Conservation (phyloP, 2,888 invertebrate species). For the Amorpha juglandis region DNA sequence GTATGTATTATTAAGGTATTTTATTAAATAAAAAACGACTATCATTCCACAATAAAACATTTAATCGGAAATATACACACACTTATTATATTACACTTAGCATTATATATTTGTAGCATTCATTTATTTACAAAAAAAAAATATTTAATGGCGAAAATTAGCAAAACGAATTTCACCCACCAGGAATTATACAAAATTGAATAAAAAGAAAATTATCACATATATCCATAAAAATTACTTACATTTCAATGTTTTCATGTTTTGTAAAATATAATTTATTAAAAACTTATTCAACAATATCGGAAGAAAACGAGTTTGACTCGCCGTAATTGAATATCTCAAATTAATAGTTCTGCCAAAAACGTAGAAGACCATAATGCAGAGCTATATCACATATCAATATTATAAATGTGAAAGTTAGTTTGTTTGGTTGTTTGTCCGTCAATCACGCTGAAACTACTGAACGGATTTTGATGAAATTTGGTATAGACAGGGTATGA, state of each 20-base stretch:
- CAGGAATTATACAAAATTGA: not conserved
- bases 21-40: not conserved
- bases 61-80: slow-evolving; percentile 35
- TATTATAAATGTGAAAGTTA: no score
- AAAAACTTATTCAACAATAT: not conserved
- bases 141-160: not conserved
- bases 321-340: no score
- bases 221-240: not conserved
- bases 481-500: no score
- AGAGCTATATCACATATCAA: no score
- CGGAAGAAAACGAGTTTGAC: not conserved
- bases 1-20: no score
- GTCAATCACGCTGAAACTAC: no score
- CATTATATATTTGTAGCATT: slow-evolving; percentile 25
- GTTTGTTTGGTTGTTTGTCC: no score
- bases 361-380: no score
- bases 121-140: slow-evolving; percentile 17
- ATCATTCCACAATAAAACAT: not conserved
- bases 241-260: not conserved
- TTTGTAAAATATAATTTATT: not conserved
- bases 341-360: not conserved
- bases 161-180: not conserved
- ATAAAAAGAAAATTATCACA: not conserved
- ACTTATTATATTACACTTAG: slow-evolving; percentile 32
- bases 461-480: no score